Percentiles rank a stretch among this genome's conserved stretches.
Conservation (phyloP, 1,140 invertebrate species). For the Pogonognathellus flavescens region DNA sequence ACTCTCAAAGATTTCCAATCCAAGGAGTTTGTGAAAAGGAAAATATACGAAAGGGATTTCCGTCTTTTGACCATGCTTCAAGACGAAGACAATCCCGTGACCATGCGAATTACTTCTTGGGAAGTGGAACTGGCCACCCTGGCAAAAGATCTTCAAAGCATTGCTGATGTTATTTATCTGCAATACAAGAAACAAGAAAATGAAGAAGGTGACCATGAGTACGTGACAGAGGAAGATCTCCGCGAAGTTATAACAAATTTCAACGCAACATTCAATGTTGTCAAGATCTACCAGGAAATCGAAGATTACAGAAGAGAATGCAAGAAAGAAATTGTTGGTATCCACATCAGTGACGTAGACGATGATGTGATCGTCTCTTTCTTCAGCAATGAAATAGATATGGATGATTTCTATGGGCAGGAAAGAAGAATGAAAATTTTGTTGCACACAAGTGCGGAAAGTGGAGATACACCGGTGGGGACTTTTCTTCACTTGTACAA, state of each 20-base stretch:
- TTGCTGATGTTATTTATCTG: background rate
- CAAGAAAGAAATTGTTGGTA: slow-evolving; percentile 23
- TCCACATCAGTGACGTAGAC: slow-evolving; percentile 16
- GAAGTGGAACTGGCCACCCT: background rate
- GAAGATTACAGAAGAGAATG: background rate
- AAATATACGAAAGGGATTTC: slow-evolving; percentile 14
- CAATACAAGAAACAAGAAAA: background rate
- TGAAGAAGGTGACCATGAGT: background rate
- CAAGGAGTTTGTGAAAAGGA: background rate
- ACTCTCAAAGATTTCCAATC: background rate
- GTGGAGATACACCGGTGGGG: background rate
- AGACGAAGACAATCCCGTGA: slow-evolving; percentile 27
- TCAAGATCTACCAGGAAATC: background rate
- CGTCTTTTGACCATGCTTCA: background rate
- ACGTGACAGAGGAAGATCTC: background rate
- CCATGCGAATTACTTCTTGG: background rate
- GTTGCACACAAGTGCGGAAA: background rate
- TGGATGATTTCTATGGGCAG: background rate
- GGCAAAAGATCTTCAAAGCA: background rate
- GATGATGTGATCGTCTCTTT: background rate
- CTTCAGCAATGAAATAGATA: slow-evolving; percentile 28
- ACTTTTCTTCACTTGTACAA: background rate
- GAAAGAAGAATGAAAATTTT: slow-evolving; percentile 25
- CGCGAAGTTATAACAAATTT: background rate
- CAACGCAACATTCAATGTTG: background rate